Evolutionary conservation across 1,140 invertebrate genomes (phyloP), one percentile per base, ranked within the genome.

Genomic region (Lordiphosa clarofinis): DNA sequence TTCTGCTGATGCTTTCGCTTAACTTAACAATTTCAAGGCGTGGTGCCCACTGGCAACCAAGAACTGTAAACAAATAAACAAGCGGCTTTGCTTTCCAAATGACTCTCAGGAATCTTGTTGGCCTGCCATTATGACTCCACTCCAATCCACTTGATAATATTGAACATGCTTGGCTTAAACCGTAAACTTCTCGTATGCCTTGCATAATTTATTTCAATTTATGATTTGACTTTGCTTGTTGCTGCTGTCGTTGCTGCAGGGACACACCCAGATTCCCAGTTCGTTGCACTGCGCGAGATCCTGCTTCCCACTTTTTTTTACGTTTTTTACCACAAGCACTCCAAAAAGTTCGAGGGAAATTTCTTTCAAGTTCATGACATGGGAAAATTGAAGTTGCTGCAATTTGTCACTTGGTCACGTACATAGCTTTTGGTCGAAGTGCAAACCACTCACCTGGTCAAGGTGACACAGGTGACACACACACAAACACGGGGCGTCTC

Each of bases 371-470:
- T 82, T 82, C 76, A 76, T 69, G 64, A 70, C 60, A 65, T 61
- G 53, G 58, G 15, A 1, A 73, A 42, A 42, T 10, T 49, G 28
- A 40, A 52, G 46, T 52, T 46, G 56, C 55, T 50, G 78, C 78
- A 82, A 82, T 82, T 82, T 84, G 78, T 84, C 76, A 82, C 76
- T 82, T 82, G 78, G 73, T 84, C 76, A 82, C 76, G 76, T 82
- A 82, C 76, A 78, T 82, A 84, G 61, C 58, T 47, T 48, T 50
- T 56, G 69, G 61, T 67, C 36, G 64, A 43, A 44, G 64, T 56
- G 49, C 49, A 57, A 28, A 28, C 21, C 9, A 6, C 19, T 42
- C 54, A 58, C 59, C 31, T 55, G 50, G 24, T 31, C 58, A 53
- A 61, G 71, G 58, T 64, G 62, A 61, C 76, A 61, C 76, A 66